Conservation (phyloP, 1,140 invertebrate species). For the Drosophila albomicans region DNA sequence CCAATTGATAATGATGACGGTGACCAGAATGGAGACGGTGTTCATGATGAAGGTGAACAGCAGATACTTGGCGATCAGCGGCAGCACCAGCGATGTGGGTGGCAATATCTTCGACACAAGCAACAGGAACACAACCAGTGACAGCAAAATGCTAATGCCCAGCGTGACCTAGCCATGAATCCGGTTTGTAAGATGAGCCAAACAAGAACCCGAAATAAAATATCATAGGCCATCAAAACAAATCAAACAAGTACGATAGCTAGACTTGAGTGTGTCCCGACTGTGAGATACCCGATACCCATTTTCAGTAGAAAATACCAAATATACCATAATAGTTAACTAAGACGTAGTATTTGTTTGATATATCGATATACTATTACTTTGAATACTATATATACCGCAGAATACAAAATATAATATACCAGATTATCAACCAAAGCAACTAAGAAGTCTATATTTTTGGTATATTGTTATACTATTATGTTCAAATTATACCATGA, state of each 20-base stretch:
- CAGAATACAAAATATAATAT: too few species aligned
- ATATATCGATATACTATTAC: too few species aligned
- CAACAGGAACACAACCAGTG: slow-evolving; percentile 99
- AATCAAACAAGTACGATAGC: neutral
- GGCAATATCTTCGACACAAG: slow-evolving; percentile 99
- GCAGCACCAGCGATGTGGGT: slow-evolving; percentile 97
- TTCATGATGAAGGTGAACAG: slow-evolving; percentile 99
- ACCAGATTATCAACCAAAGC: too few species aligned
- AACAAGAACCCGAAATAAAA: slow-evolving; percentile 4
- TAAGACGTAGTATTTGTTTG: too few species aligned
- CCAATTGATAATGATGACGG: slow-evolving; percentile 99
- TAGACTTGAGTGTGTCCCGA: too few species aligned
- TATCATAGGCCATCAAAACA: neutral
- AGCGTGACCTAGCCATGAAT: slow-evolving; percentile 90
- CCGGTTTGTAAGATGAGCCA: slow-evolving; percentile 6
- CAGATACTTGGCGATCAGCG: slow-evolving; percentile 99
- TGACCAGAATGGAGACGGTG: slow-evolving; percentile 99
- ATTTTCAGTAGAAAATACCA: too few species aligned
- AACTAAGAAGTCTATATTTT: too few species aligned
- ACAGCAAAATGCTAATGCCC: slow-evolving; percentile 99
- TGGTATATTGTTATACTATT: too few species aligned
- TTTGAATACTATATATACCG: too few species aligned
- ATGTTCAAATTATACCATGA: too few species aligned
- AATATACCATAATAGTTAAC: too few species aligned
- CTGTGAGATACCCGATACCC: too few species aligned